phyloP scores from a whole-genome alignment of 2,113 vertebrate species.

The Pelmatolapia mariae region DNA sequence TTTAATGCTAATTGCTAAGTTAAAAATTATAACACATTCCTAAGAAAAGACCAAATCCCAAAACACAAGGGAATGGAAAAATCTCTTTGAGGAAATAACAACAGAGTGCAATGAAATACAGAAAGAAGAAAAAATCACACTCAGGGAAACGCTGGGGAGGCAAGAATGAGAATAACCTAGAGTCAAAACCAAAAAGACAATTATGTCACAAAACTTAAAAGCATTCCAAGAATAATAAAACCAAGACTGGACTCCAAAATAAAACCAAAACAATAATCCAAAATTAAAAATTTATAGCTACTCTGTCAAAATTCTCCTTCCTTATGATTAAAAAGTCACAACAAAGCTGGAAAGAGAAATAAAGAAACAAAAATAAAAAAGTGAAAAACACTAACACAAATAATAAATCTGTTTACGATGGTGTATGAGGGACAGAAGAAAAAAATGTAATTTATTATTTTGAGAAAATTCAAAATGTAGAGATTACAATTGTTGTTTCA shows the following conservation, averaged over 20 bases:
- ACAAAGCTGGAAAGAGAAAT: background rate
- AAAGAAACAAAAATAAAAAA: background rate
- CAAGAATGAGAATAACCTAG: background rate
- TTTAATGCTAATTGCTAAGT: background rate
- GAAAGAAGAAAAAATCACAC: background rate
- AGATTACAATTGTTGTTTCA: background rate
- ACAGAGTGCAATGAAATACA: background rate
- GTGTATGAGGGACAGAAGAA: background rate
- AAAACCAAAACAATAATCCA: background rate
- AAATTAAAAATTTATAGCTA: background rate
- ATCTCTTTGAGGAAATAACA: background rate
- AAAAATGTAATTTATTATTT: background rate
- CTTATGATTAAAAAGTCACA: background rate
- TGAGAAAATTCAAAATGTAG: background rate
- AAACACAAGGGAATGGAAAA: background rate
- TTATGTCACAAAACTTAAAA: background rate
- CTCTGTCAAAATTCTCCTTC: background rate
- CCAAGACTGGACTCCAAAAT: background rate
- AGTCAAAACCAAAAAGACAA: background rate
- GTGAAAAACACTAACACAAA: background rate
- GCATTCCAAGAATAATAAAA: conserved; percentile 11
- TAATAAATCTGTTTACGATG: background rate
- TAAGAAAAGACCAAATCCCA: background rate
- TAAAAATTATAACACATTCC: background rate
- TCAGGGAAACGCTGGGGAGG: accelerated